Evolutionary conservation across 2,888 invertebrate genomes (phyloP), one percentile per base, ranked within the genome.

Genomic region (Saturnia pavonia): DNA sequence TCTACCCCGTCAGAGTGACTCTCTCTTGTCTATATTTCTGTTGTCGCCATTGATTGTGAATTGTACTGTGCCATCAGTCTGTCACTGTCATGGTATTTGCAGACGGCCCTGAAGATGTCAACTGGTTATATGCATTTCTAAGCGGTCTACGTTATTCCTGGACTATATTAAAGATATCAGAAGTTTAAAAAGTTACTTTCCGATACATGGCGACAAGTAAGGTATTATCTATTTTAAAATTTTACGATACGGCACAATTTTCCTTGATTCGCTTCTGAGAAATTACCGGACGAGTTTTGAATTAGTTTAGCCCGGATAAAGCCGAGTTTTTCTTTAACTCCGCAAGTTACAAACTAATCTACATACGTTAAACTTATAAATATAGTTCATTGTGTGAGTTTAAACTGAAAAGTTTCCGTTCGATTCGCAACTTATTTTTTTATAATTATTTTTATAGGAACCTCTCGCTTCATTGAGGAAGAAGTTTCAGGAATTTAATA

Each of bases 251-350:
- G 12, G 22, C 22, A 57, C 1, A 25, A 57, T 57, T 57, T 57
- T 11, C 57, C 8, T 57, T 25, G 57, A 25, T 57, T 25, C 25
- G 22, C 12, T 11, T 25, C 14, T 11, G 0, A 1, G 25, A 57
- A 57, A 57, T 57, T 25, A 57, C 25, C 57, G 57, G 25, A 11
- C 57, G 57, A 57, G 57, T 57, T 57, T 25, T 25, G 57, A 57
- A 57, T 57, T 57, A 57, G 57, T 57, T 57, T 57, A 57, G 57
- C 57, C 57, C 25, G 57, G 22, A 57, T 57, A 57, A 57, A 57
- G 57, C 25, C 57, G 25, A 57, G 57, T 57, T 57, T 57, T 57
- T 57, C 57, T 14, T 57, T 3, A 57, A 57, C 25, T 25, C 57
- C 25, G 57, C 25, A 57, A 57, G 57, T 57, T 57, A 57, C 25